Evolutionary conservation across 1,140 invertebrate genomes (phyloP).

Genomic region (Nephotettix cincticeps): DNA sequence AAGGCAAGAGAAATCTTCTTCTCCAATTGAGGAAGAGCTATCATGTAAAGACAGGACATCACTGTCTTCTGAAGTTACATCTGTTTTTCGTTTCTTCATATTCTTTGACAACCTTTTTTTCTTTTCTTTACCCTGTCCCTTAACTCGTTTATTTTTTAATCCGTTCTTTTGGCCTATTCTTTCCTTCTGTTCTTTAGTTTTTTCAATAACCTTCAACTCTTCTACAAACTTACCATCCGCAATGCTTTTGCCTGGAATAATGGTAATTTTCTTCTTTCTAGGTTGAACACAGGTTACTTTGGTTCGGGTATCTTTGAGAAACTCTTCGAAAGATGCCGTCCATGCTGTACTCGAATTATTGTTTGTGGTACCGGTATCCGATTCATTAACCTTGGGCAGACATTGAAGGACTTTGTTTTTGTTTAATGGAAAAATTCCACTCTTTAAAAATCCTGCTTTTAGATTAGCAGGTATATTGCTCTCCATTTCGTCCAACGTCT

Average conservation of each 20-base stretch:
- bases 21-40: slow-evolving; percentile 20
- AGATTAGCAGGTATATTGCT: slow-evolving; percentile 19
- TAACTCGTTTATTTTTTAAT: neutral
- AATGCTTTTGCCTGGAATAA: slow-evolving; percentile 22
- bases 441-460: slow-evolving; percentile 24
- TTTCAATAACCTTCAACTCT: neutral
- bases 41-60: slow-evolving; percentile 23
- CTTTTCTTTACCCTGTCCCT: neutral
- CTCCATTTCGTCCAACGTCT: slow-evolving; percentile 20
- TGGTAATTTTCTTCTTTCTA: slow-evolving; percentile 18
- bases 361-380: neutral
- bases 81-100: neutral
- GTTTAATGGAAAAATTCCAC: slow-evolving; percentile 23
- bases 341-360: neutral
- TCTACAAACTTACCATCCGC: slow-evolving; percentile 2
- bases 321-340: slow-evolving; percentile 14
- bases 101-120: neutral
- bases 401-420: slow-evolving; percentile 21
- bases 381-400: slow-evolving; percentile 10
- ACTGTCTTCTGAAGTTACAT: slow-evolving; percentile 18
- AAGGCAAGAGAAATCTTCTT: slow-evolving; percentile 22
- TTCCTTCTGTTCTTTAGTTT: slow-evolving; percentile 1
- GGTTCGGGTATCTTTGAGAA: slow-evolving; percentile 6
- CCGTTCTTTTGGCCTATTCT: slow-evolving; percentile 10
- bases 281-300: slow-evolving; percentile 14